These are phyloP conservation scores for Burhinus bistriatus DNA, from an alignment of 2,113 vertebrate genomes.

Conservation along the genomic window DNA sequence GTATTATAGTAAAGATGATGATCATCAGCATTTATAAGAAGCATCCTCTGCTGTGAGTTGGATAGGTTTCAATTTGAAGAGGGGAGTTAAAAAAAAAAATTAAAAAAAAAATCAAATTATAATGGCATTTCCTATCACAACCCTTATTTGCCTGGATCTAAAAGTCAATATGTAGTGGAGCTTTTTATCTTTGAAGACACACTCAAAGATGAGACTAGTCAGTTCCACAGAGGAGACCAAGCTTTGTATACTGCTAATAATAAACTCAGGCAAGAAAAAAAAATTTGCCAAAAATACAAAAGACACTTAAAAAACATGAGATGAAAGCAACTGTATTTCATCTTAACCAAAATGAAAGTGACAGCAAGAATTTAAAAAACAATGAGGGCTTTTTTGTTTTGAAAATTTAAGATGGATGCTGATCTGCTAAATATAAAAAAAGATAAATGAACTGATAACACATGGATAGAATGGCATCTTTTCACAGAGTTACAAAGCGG, in stretches of 20 bases:
- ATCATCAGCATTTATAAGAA: not conserved
- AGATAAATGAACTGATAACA: not conserved
- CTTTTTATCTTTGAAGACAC: not conserved
- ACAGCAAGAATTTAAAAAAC: not conserved
- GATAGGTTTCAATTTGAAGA: not conserved
- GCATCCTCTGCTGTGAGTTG: not conserved
- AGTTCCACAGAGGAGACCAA: not conserved
- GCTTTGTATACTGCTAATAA: not conserved
- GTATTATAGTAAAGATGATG: not conserved
- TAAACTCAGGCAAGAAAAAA: not conserved
- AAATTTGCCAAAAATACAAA: not conserved
- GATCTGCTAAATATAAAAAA: not conserved
- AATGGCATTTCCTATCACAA: not conserved
- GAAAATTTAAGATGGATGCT: not conserved
- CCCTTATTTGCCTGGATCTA: not conserved
- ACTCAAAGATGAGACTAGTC: not conserved
- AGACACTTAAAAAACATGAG: not conserved
- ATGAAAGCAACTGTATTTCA: not conserved
- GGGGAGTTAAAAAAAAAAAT: not conserved
- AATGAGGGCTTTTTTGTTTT: not conserved
- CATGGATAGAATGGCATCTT: not conserved
- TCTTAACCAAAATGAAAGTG: not conserved
- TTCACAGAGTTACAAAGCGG: not conserved
- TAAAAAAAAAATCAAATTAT: not conserved
- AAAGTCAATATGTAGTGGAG: not conserved